Evolutionary conservation across 2,113 vertebrate species (phyloP).

Genomic region (Pangasianodon hypophthalmus): DNA sequence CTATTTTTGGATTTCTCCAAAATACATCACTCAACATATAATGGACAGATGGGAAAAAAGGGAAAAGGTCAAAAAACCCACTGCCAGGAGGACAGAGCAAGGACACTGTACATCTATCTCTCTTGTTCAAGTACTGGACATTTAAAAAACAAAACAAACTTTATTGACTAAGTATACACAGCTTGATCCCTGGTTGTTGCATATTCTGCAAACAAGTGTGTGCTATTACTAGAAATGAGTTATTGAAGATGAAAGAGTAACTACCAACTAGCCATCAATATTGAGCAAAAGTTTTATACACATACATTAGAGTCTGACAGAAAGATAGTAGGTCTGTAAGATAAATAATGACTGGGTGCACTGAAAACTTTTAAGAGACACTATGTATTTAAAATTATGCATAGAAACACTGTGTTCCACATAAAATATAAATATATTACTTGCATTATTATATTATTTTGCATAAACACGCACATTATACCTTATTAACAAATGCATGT

Average conservation of each 20-base stretch:
- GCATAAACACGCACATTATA: neutral
- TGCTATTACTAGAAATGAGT: neutral
- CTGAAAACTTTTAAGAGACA: neutral
- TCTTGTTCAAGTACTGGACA: neutral
- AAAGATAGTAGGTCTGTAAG: no score
- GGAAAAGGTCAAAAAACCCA: neutral
- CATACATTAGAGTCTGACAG: neutral
- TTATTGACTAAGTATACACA: neutral
- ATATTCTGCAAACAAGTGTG: neutral
- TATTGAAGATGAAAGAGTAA: neutral
- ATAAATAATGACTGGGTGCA: neutral
- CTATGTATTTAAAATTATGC: neutral
- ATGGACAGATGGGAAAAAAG: neutral
- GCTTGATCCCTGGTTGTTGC: neutral
- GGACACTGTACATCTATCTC: neutral
- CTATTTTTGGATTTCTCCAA: neutral
- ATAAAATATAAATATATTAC: neutral
- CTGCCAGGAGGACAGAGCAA: neutral
- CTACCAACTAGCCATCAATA: neutral
- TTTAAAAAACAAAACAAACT: neutral
- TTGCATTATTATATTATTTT: neutral
- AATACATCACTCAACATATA: neutral
- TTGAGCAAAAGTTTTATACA: neutral
- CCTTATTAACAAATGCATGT: neutral
- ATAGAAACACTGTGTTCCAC: neutral